A percentile compares a stretch with the other conserved stretches of the same genome.
Evolutionary conservation across 2,797 vertebrate genomes (phyloP).

Genomic region (Mallotus villosus): DNA sequence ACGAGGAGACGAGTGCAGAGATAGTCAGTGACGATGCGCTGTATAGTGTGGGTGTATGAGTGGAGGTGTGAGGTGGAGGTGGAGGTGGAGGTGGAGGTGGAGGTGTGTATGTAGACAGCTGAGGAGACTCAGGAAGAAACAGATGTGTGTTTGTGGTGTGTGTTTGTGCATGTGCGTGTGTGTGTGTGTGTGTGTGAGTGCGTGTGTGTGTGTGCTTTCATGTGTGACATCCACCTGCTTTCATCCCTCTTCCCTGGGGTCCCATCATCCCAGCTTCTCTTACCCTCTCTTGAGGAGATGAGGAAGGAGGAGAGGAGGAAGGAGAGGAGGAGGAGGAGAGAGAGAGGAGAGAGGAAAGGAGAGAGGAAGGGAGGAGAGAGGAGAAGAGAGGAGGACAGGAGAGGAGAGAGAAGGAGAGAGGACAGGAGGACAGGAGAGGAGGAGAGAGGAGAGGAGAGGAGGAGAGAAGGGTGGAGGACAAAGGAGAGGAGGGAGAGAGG

Average conservation of each 20-base stretch:
- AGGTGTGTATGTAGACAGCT: conserved; percentile 48
- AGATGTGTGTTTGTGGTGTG: conserved; percentile 22
- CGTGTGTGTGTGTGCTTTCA: neutral
- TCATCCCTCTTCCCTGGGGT: conserved; percentile 52
- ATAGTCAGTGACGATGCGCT: too few relatives aligned
- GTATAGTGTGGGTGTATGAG: too few relatives aligned
- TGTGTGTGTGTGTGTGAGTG: conserved; percentile 15
- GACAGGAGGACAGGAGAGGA: neutral
- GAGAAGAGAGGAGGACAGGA: neutral
- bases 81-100: too few relatives aligned
- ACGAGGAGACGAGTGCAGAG: too few relatives aligned
- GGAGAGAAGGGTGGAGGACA: neutral
- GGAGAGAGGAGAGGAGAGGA: neutral
- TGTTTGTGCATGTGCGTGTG: conserved; percentile 10
- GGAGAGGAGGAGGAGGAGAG: neutral
- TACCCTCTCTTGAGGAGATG: neutral
- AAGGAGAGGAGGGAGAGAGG: conserved; percentile 7
- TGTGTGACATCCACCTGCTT: conserved; percentile 40
- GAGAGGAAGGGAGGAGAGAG: neutral
- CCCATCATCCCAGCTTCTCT: conserved; percentile 49
- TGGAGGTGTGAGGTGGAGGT: too few relatives aligned
- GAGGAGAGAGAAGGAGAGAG: neutral
- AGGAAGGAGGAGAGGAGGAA: too few relatives aligned
- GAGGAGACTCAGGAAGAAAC: neutral
- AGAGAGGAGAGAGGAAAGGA: neutral